Base-by-base conservation (phyloP, 2,888 invertebrate genomes). In the Lysandra bellargus region DNA sequence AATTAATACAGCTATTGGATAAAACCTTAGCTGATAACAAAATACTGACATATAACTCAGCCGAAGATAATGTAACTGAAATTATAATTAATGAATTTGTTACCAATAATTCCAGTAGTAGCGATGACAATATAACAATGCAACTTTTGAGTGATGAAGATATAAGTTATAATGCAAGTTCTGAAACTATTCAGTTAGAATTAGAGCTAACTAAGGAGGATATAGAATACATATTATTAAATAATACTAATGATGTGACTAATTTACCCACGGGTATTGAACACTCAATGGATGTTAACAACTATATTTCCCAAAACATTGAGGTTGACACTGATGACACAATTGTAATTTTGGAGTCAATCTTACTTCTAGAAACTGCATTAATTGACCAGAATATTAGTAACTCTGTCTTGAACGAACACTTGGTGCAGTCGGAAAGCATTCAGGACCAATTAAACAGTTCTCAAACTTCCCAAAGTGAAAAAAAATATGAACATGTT, bases 381-480 rank as follows among this genome's bases (percentile, higher is more conserved):
- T 14, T 33, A 4, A 33, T 6, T 33, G 14, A 33, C 14, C 12
- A 69, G 14, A 33, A 69, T 33, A 14, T 69, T 33, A 37, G 23
- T 6, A 12, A 33, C 14, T 14, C 69, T 33, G 14, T 69, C 33
- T 69, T 14, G 9, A 69, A 14, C 17, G 37, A 69, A 69, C 7
- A 37, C 5, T 69, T 69, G 14, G 30, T 5, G 4, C 69, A 69
- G 5, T 5, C 7, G 14, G 33, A 69, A 14, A 37, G 1, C 12
- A 17, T 12, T 57, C 17, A 57, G 17, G 33, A 33, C 5, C 33
- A 33, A 30, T 17, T 40, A 44, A n/a, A 60, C 44, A 60, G 40
- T 40, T 49, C 79, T 75, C 49, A 79, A 57, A 69, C 74, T 33
- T 49, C 78, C 69, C 40, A 79, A 60, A 76, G 77, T 37, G 7